Base-by-base conservation (phyloP, 2,888 invertebrate genomes). In the Lasioglossum lativentre region DNA sequence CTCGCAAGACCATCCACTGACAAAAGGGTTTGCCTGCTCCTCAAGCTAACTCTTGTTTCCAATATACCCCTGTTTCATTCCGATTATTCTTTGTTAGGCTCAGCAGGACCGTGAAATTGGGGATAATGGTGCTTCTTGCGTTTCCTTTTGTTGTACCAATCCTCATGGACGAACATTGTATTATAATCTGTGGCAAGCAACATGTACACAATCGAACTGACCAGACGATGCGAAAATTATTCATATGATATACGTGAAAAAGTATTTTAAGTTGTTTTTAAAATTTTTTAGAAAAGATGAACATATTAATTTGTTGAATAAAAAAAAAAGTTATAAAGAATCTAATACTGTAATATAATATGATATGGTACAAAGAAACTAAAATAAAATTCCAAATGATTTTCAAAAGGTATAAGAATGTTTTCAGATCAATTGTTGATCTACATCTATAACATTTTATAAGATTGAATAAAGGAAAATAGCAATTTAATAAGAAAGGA, bases 51-150 rank as follows among this genome's bases (percentile, higher is more conserved):
- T 66, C 23, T 40, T 47, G 75, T 42, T 80, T 72, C 59, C 47
- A 79, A 80, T 75, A 75, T 68, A 19, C 47, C 34, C 23, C 16
- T 34, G 42, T 52, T 59, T 30, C 82, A n/a, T 80, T 45, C 40
- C 75, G 16, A 59, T 71, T 63, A 71, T 80, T 83, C 80, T 66
- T 77, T 70, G 56, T 74, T 30, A 42, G 10, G 5, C 6, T 14
- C 8, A 52, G 45, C 47, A 56, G 75, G 42, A 42, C 80, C 75
- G 75, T 83, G 75, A 75, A 83, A 76, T 72, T 75, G 52, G 3
- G 52, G 66, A 72, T 76, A 76, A 83, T 45, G 56, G 68, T 38
- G 71, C 16, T 38, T 70, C 70, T 75, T 75, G 16, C 27, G 59
- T 63, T 30, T 16, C 27, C 27, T 63, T 30, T 63, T 63, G 59